Evolutionary conservation across 2,888 invertebrate species (phyloP).

Genomic region (Cyclophora punctaria): DNA sequence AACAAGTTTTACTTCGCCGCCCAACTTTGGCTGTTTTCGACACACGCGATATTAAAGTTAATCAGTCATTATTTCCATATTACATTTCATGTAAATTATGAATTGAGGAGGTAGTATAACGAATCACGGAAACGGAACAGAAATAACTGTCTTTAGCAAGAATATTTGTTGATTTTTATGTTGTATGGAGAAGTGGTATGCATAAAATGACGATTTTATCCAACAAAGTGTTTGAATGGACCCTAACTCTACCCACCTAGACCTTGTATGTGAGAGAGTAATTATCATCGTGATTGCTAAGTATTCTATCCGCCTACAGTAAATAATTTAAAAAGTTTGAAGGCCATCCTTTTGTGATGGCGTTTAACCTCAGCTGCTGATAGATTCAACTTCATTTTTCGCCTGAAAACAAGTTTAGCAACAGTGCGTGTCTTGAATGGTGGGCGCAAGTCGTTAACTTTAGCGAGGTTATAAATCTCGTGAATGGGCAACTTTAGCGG

Average conservation of each 20-base stretch:
- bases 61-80: slow-evolving; percentile 26
- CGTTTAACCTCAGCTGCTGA: slow-evolving; percentile 45
- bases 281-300: too few relatives aligned
- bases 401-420: slow-evolving; percentile 46
- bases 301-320: background rate
- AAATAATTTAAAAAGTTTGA: slow-evolving; percentile 20
- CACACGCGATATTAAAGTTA: slow-evolving; percentile 32
- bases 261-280: too few relatives aligned
- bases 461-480: slow-evolving; percentile 61
- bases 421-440: slow-evolving; percentile 57
- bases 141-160: background rate
- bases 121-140: slow-evolving; percentile 7
- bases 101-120: slow-evolving; percentile 16
- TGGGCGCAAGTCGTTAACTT: slow-evolving; percentile 55
- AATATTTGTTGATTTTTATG: too few relatives aligned
- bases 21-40: slow-evolving; percentile 30
- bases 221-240: too few relatives aligned
- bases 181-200: too few relatives aligned
- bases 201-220: too few relatives aligned
- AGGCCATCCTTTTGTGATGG: slow-evolving; percentile 34
- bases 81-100: slow-evolving; percentile 20
- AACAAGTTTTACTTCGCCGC: slow-evolving; percentile 26
- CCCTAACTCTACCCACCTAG: too few relatives aligned
- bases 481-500: slow-evolving; percentile 54
- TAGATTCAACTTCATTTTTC: slow-evolving; percentile 53